phyloP scores from a whole-genome alignment of 1,140 invertebrate species.

The Venustaconcha ellipsiformis region DNA sequence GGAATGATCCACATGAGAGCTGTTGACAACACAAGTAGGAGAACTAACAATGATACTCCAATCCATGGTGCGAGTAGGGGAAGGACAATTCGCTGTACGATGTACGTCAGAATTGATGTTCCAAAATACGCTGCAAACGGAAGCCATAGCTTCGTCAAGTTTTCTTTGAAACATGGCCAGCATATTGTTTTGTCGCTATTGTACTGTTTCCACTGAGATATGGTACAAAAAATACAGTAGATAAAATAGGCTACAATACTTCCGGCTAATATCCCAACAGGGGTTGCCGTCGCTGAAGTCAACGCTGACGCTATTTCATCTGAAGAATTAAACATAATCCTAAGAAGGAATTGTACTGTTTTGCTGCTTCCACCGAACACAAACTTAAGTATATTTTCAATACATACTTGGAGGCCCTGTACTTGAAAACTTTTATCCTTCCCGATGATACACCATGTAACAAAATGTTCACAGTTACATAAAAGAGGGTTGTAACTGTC shows the following conservation, averaged over 20 bases:
- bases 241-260: conserved; percentile 1
- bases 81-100: neutral
- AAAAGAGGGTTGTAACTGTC: conserved; percentile 6
- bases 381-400: neutral
- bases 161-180: conserved; percentile 11
- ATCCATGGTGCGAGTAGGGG: conserved; percentile 1
- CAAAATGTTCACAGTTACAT: conserved; percentile 28
- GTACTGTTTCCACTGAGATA: neutral
- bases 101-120: conserved; percentile 4
- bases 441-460: conserved; percentile 22
- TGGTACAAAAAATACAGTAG: conserved; percentile 17
- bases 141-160: conserved; percentile 11
- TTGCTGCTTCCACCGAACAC: neutral
- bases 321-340: conserved; percentile 4
- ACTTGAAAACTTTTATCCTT: conserved; percentile 14
- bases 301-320: conserved; percentile 11
- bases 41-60: conserved; percentile 8
- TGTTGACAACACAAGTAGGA: conserved; percentile 6
- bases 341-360: conserved; percentile 1
- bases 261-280: conserved; percentile 3
- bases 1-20: conserved; percentile 1
- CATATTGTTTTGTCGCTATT: conserved; percentile 5
- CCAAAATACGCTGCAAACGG: conserved; percentile 6
- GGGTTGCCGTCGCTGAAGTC: neutral
- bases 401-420: neutral